Evolutionary conservation across 1,140 invertebrate species (phyloP), one percentile per base, ranked within the genome.

Genomic region (Eurytemora carolleeae): DNA sequence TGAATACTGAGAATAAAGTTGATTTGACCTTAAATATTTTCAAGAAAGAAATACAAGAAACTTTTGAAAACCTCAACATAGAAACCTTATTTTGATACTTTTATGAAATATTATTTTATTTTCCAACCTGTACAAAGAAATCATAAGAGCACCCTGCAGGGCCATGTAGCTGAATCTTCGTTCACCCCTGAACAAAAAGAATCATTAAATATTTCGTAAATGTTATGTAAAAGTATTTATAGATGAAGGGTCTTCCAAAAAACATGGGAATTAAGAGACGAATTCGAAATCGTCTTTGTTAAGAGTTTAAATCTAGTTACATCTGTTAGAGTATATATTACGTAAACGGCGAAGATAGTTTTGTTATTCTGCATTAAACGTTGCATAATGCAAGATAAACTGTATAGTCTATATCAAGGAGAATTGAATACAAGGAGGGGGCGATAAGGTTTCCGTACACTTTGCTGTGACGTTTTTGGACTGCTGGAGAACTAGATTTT

Each of bases 121-220:
- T 31, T 21, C 58, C 26, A 2, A 59, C 58, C 65, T 75, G 72
- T 98, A 97, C 66, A 96, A 83, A 1, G 86, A 95, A 59, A 98
- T 97, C 85, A 98, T 90, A 67, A 98, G 82, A 7, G 92, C 92
- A 3, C 92, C 94, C 71, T 96, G 89, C 24, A 98, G 75, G 0
- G 93, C 94, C 56, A 80, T 79, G 71, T 97, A 86, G 2, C 82
- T 85, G 66, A 98, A 84, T 57, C 89, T 80, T 53, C 93, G 78
- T 67, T 98, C 91, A 1, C 93, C 87, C 25, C 87, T 76, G 0
- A 79, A 77, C 0, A 89, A 76, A 7, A 92, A 7, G n/a, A 44
- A n/a, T 12, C n/a, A 12, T 44, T 44, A 44, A n/a, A 12, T 44
- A 44, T 7, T 44, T 12, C 7, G 7, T 44, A 44, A 7, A 44